Percentiles rank a stretch among this genome's conserved stretches.
Conservation (phyloP, 2,888 invertebrate genomes). For the Agapostemon virescens region DNA sequence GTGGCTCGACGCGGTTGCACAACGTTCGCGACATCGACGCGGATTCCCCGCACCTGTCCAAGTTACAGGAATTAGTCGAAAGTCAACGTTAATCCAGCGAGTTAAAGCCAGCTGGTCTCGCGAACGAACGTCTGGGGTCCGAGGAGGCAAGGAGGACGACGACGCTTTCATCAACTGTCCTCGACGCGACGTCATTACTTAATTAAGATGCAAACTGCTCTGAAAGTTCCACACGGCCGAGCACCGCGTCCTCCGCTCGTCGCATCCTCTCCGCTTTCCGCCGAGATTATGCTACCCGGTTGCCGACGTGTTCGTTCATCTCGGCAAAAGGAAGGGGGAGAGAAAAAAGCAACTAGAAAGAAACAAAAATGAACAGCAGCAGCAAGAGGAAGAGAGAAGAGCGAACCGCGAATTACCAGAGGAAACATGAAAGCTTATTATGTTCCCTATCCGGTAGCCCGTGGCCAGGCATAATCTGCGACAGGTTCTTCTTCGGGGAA, state of each 20-base stretch:
- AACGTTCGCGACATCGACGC: neutral
- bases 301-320: conserved; percentile 21
- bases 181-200: conserved; percentile 56
- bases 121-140: conserved; percentile 8
- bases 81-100: conserved; percentile 7
- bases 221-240: conserved; percentile 52
- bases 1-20: neutral
- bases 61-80: conserved; percentile 9
- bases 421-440: conserved; percentile 20
- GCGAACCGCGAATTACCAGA: neutral
- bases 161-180: conserved; percentile 45
- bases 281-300: conserved; percentile 6
- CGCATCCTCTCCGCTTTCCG: conserved; percentile 2
- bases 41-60: neutral
- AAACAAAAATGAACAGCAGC: neutral
- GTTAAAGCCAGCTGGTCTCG: conserved; percentile 22
- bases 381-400: neutral
- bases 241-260: conserved; percentile 33
- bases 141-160: neutral
- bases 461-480: conserved; percentile 14
- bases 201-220: conserved; percentile 63
- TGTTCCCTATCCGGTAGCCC: neutral
- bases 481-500: conserved; percentile 17
- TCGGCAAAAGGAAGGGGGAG: too few species aligned
- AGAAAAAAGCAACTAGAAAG: neutral